Base-by-base conservation (phyloP, 2,888 invertebrate genomes). In the Trissoscelio sp. region DNA sequence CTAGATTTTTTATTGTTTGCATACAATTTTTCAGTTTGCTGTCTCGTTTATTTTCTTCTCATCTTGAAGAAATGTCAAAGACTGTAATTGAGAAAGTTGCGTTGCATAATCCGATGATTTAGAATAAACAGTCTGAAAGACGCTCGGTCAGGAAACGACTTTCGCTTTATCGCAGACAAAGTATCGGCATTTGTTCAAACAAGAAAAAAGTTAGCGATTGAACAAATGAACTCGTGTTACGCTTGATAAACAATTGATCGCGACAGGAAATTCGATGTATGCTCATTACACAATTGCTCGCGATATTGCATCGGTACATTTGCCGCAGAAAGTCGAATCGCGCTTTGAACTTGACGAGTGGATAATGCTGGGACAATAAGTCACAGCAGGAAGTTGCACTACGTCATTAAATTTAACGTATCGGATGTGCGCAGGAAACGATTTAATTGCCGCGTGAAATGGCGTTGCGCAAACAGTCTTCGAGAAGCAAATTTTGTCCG, bases 391-490 rank as follows among this genome's bases (percentile, higher is more conserved):
- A 42, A 42, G 14, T 39, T 58, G 37, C 22, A 22, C 12, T 20
- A 5, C 34, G 20, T 9, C 12, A 0, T 37, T 57, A 34, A 37
- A 57, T 37, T 12, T 0, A 31, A 53, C 14, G 28, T 28, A 53
- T 28, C 53, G 28, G 12, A 16, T 31, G 53, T 9, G 28, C 20
- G 18, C 34, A 18, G 53, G 31, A 53, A 53, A 53, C 11, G 18
- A 42, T 42, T 42, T 58, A 58, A 58, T 58, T 58, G 3, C 42
- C 22, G 12, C 42, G 24, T 12, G 58, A 42, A 53, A 31, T 16
- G 11, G 46, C 20, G 20, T 46, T 46, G 18, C 46, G 39, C 39
- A 9, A 39, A 14, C 18, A 46, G 11, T 20, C 9, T 46, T 18
- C 20, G 46, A 46, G 46, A 20, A 18, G 46, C 46, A 16, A 6